Evolutionary conservation across 53 echinoderm and acorn worm genomes (phyloP), one percentile per base, ranked within the genome.

Genomic region (Apostichopus leukothele): DNA sequence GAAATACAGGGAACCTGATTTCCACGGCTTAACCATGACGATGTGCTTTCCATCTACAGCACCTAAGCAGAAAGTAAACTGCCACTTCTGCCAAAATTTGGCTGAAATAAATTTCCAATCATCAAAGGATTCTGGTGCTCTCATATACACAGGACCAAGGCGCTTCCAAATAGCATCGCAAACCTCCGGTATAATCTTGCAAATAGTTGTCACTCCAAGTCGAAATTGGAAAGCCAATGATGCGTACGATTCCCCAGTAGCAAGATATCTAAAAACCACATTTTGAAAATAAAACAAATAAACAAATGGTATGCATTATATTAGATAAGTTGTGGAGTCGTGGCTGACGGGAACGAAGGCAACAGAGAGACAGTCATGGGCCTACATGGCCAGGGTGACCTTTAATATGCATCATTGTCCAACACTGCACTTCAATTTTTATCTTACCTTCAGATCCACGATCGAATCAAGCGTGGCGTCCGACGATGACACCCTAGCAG

Each of bases 71-170:
- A 20, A 23, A 5, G 76, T 5, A 76, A 76, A 76, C 76, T 76
- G 76, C 76, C 76, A 76, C 76, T 76, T 76, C 21, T 76, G 52
- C 84, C 84, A 83, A 52, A 59, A 83, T 3, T 83, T 83, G 51
- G 84, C 54, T 5, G 84, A 6, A n/a, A 83, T 83, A 52, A 83
- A 51, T 83, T 52, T 76, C 76, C 76, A 76, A 76, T 76, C 76
- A 76, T 76, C 76, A 7, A 11, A 20, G 76, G 5, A 18, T 18
- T 75, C 51, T 86, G 90, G 86, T 21, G 67, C 76, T 25, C 75
- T 55, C 90, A 90, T 90, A 51, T 76, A 74, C 76, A 86, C 57
- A 27, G 90, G 90, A 50, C 85, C 86, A 52, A 86, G 76, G 7
- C 57, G 84, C 21, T 76, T 76, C 76, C 76, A 76, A 23, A 76